Conservation (phyloP, 2,797 vertebrate species). For the Halcyon badia region DNA sequence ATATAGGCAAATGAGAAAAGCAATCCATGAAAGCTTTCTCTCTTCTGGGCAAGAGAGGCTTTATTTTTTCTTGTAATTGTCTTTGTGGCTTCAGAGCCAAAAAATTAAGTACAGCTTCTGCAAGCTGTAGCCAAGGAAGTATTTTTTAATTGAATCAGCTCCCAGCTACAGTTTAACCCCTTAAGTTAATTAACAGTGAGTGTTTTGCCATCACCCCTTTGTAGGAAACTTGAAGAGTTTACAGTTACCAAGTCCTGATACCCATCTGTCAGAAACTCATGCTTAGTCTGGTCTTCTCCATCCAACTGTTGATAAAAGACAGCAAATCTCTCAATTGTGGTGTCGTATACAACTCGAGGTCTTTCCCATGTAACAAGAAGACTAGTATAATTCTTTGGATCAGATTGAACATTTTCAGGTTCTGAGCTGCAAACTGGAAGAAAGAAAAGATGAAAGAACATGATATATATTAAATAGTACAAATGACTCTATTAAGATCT, state of each 20-base stretch:
- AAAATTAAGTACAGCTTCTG: background rate
- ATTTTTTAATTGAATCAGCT: background rate
- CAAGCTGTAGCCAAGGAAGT: background rate
- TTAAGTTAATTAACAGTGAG: background rate
- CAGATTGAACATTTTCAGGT: conserved; percentile 91
- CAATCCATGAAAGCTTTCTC: background rate
- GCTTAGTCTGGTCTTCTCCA: conserved; percentile 79
- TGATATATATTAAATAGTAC: background rate
- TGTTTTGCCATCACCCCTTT: background rate
- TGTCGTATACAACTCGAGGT: conserved; percentile 92
- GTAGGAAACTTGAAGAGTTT: conserved; percentile 61
- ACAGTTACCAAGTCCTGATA: conserved; percentile 97
- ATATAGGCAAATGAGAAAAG: background rate
- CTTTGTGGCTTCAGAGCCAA: background rate
- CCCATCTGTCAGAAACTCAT: conserved; percentile 94
- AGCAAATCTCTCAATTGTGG: conserved; percentile 92
- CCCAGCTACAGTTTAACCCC: background rate
- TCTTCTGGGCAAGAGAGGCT: background rate
- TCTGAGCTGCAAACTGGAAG: conserved; percentile 94
- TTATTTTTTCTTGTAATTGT: background rate
- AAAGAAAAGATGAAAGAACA: background rate
- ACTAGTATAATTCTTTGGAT: conserved; percentile 91
- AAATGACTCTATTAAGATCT: background rate
- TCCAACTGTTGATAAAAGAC: conserved; percentile 87
- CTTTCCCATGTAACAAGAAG: conserved; percentile 96